These are phyloP conservation scores for Motacilla tschutschensis DNA, from an alignment of 2,113 vertebrate species.

Conservation along the genomic window DNA sequence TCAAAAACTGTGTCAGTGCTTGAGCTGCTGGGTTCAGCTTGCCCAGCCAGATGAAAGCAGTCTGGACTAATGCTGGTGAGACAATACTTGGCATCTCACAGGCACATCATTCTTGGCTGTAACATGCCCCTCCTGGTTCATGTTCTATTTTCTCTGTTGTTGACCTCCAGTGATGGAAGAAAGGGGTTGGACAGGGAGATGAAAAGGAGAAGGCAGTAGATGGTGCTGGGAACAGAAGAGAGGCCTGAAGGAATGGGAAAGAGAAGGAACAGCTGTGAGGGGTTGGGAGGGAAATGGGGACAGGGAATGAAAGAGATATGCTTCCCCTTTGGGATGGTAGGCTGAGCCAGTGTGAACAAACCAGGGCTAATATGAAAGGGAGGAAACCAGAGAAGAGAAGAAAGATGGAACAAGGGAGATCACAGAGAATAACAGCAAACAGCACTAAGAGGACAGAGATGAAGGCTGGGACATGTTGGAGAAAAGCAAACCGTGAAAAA, in stretches of 20 bases:
- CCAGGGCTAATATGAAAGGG: constrained; percentile 22
- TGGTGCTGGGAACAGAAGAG: not conserved
- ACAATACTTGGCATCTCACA: constrained; percentile 32
- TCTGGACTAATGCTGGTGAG: not conserved
- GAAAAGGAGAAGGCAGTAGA: constrained; percentile 4
- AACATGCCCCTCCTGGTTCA: not conserved
- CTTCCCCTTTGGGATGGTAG: constrained; percentile 43
- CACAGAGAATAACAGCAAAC: constrained; percentile 37
- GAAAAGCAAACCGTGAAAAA: constrained; percentile 5
- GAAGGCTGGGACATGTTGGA: not conserved
- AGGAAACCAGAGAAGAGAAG: constrained; percentile 54
- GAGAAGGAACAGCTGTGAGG: constrained; percentile 41
- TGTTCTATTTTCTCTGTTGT: constrained; percentile 13
- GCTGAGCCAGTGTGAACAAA: constrained; percentile 18
- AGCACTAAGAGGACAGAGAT: not conserved
- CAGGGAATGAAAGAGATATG: constrained; percentile 14
- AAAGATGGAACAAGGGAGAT: constrained; percentile 48
- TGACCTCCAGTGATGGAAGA: constrained; percentile 28
- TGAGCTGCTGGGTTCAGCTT: not conserved
- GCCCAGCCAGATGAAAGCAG: constrained; percentile 27
- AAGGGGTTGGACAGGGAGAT: not conserved
- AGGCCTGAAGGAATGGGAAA: not conserved
- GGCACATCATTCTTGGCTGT: constrained; percentile 10
- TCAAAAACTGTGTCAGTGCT: not conserved
- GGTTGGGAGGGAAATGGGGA: constrained; percentile 16